Conservation (phyloP, 2,888 invertebrate species). For the Cerceris ruficornis region DNA sequence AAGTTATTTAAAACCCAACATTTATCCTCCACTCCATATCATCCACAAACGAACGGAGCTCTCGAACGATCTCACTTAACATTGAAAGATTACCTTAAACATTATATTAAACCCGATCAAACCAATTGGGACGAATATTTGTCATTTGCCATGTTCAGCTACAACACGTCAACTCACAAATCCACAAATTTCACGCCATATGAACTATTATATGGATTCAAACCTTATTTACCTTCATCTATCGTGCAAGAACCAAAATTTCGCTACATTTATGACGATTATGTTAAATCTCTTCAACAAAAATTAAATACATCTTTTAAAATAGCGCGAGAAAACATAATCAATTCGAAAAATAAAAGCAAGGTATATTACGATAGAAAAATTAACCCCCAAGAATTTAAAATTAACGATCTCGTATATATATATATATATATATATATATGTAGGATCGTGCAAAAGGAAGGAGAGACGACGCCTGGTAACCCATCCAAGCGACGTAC, state of each 20-base stretch:
- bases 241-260: neutral
- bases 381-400: slow-evolving; percentile 1
- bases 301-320: slow-evolving; percentile 19
- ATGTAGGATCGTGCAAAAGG: too few relatives aligned
- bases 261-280: slow-evolving; percentile 10
- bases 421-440: too few relatives aligned
- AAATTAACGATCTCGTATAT: slow-evolving; percentile 2
- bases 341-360: slow-evolving; percentile 1
- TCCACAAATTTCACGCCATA: neutral
- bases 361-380: slow-evolving; percentile 18
- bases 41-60: slow-evolving; percentile 1
- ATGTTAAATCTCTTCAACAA: slow-evolving; percentile 5
- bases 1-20: slow-evolving; percentile 15
- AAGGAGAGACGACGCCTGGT: too few relatives aligned
- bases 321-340: slow-evolving; percentile 6
- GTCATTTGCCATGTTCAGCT: slow-evolving; percentile 43
- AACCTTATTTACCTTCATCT: slow-evolving; percentile 13
- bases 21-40: slow-evolving; percentile 1
- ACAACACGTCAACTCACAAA: slow-evolving; percentile 6
- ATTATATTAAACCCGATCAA: slow-evolving; percentile 50
- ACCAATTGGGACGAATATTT: slow-evolving; percentile 62
- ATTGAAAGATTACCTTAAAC: slow-evolving; percentile 50
- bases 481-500: too few relatives aligned
- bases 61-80: slow-evolving; percentile 54
- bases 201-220: slow-evolving; percentile 10